Evolutionary conservation across 2,888 invertebrate genomes (phyloP), one percentile per base, ranked within the genome.

Genomic region (Nebria salina): DNA sequence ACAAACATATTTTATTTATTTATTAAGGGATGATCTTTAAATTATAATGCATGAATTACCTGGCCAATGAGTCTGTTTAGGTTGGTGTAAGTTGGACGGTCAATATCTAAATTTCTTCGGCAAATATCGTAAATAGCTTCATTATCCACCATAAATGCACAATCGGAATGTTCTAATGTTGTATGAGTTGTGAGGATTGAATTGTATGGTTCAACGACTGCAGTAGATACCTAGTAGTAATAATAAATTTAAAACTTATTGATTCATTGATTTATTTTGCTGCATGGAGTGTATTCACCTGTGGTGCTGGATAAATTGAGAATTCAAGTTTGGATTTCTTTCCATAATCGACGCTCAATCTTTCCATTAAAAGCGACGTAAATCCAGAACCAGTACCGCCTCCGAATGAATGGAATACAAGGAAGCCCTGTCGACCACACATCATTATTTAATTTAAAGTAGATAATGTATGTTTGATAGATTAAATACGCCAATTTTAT

Each of bases 241-340:
- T n/a, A 11, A 76, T 13, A 54, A 9, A 5, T 43, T 25, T 75
- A 54, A 68, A 11, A 68, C 2, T 11, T 68, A 68, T 20, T 64
- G 8, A 54, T 41, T 76, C 5, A 75, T 65, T 75, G 65, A 65
- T 75, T 75, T 25, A 75, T 75, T 65, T 20, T 34, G 34, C 34
- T 34, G 5, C 34, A 34, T 34, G 5, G 34, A 34, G 34, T 34
- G 1, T 34, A 83, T 88, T 87, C 89, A 95, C 96, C 91, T 96
- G 96, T 6, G 98, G 98, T 9, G 98, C 97, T 8, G 98, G 98
- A 88, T 98, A 98, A 85, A 98, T 96, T 80, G 97, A 95, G 89
- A 98, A 98, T 89, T 97, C 97, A 34, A 97, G 91, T 88, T 97
- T 97, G 77, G 96, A 96, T 89, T 97, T 97, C 90, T 97, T 97